A percentile compares a stretch with the other conserved stretches of the same genome.
Conservation (phyloP, 2,797 vertebrate species). For the Falco cherrug region DNA sequence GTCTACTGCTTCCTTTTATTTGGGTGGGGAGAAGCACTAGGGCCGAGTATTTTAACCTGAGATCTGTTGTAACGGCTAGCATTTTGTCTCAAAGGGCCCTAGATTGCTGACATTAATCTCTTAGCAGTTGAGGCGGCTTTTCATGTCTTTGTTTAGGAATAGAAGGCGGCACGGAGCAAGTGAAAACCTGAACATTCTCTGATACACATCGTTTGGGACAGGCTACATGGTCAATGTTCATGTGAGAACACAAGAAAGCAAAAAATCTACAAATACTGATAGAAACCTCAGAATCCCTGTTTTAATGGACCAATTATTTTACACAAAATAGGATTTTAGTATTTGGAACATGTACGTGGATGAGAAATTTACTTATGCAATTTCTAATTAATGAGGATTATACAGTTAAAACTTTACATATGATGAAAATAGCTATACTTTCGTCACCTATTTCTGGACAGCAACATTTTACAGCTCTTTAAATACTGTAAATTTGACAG, state of each 20-base stretch:
- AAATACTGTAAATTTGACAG: not conserved
- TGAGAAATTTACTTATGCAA: not conserved
- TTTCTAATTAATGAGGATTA: not conserved
- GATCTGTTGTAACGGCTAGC: not conserved
- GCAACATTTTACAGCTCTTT: not conserved
- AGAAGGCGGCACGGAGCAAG: not conserved
- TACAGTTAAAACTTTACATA: not conserved
- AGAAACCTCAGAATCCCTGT: not conserved
- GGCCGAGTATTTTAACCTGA: not conserved
- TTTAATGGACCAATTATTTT: not conserved
- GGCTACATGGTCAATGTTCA: fast-evolving
- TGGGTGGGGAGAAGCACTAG: not conserved
- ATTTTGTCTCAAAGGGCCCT: not conserved
- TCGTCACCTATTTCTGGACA: not conserved
- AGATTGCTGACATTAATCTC: not conserved
- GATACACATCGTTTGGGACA: not conserved
- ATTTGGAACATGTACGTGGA: not conserved
- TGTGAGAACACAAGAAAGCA: not conserved
- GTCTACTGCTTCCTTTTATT: not conserved
- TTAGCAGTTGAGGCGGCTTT: not conserved
- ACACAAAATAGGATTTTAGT: not conserved
- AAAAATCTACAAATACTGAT: not conserved
- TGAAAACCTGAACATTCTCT: not conserved
- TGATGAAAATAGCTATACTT: not conserved
- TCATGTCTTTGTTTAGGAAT: not conserved